These are phyloP conservation scores for Psammodynastes pulverulentus DNA, from an alignment of 2,113 vertebrate genomes.

Conservation along the genomic window DNA sequence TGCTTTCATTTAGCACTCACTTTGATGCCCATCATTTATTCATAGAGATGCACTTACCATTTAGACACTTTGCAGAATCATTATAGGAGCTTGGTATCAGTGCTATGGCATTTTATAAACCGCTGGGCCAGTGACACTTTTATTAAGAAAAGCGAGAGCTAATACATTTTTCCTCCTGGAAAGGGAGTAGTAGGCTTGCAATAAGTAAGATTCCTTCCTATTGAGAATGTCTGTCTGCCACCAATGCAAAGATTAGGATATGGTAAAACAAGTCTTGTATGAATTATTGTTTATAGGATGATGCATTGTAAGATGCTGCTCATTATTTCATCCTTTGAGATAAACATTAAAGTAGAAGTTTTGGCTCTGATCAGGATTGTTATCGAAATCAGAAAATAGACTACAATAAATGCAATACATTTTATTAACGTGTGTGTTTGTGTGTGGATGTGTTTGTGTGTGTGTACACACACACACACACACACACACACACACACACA, in stretches of 20 bases:
- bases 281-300: neutral
- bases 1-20: constrained; percentile 35
- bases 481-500: neutral
- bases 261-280: neutral
- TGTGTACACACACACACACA: neutral
- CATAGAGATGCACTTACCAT: constrained; percentile 43
- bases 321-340: neutral
- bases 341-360: neutral
- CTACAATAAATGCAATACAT: neutral
- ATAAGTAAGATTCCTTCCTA: neutral
- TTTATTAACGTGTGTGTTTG: neutral
- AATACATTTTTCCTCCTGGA: constrained; percentile 8
- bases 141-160: constrained; percentile 58
- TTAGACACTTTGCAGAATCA: constrained; percentile 41
- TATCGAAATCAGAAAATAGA: neutral
- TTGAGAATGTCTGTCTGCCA: constrained; percentile 9
- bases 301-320: neutral
- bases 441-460: neutral
- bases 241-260: neutral
- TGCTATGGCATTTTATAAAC: constrained; percentile 64
- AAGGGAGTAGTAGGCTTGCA: neutral
- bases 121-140: constrained; percentile 61
- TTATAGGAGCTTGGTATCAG: constrained; percentile 40
- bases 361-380: neutral
- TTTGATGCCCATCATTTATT: constrained; percentile 58